Conservation (phyloP, 2,888 invertebrate species). For the Caenorhabditis japonica region DNA sequence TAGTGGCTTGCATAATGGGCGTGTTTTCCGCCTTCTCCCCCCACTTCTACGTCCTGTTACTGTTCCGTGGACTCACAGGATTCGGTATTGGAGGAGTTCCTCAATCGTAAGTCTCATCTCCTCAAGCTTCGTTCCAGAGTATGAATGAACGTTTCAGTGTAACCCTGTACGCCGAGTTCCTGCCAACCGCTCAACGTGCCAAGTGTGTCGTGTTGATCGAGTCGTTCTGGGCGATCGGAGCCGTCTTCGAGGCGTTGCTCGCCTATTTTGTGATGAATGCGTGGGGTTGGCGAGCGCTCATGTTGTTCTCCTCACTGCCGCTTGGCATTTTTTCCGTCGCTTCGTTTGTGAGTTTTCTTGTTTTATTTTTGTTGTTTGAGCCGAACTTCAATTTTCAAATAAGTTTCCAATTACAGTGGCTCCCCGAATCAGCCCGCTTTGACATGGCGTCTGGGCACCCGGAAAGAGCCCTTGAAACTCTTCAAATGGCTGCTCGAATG, state of each 20-base stretch:
- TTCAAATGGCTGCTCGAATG: slow-evolving; percentile 85
- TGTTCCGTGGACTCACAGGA: slow-evolving; percentile 91
- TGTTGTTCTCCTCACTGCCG: slow-evolving; percentile 91
- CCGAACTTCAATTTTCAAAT: background rate
- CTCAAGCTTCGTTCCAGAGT: background rate
- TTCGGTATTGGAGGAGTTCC: slow-evolving; percentile 97
- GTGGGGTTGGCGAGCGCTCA: slow-evolving; percentile 90
- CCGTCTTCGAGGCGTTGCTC: slow-evolving; percentile 91
- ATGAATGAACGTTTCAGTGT: slow-evolving; percentile 82
- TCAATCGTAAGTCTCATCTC: slow-evolving; percentile 93
- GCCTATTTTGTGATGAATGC: slow-evolving; percentile 92
- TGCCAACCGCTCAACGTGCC: slow-evolving; percentile 92
- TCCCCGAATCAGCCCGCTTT: slow-evolving; percentile 92
- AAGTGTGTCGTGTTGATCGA: slow-evolving; percentile 95
- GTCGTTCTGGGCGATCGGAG: slow-evolving; percentile 96
- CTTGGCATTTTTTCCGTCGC: slow-evolving; percentile 84
- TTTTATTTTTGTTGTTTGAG: background rate
- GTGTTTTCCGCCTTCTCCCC: slow-evolving; percentile 90
- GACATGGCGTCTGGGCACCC: slow-evolving; percentile 89
- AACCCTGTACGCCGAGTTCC: slow-evolving; percentile 93
- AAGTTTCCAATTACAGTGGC: slow-evolving; percentile 83
- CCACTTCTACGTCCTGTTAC: slow-evolving; percentile 89
- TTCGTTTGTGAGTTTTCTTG: slow-evolving; percentile 49
- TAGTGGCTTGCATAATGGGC: slow-evolving; percentile 91
- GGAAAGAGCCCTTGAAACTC: slow-evolving; percentile 87